Evolutionary conservation across 2,888 invertebrate species (phyloP), one percentile per base, ranked within the genome.

Genomic region (Thyatira batis): DNA sequence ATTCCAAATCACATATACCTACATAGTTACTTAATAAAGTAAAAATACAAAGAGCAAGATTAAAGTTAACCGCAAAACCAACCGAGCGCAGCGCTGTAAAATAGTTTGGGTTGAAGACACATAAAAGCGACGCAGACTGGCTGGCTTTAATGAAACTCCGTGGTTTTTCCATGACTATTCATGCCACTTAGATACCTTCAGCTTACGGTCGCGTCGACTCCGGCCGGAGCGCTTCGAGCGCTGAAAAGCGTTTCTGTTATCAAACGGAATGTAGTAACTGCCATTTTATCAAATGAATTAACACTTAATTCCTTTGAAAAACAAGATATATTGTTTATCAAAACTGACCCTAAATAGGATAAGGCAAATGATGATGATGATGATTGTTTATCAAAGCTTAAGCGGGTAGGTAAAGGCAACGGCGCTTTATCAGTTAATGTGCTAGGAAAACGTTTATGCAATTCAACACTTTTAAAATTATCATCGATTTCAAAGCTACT

Each of bases 101-200:
- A 39, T 17, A 39, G 39, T 39, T 39, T 8, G 17, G 39, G 13
- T 39, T 39, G 39, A 39, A 39, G 39, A 39, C 39, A 39, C 39
- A 39, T 39, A 39, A 39, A 39, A 39, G 39, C 39, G 39, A 39
- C 39, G 39, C 39, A 13, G 39, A 13, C 23, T 39, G n/a, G 17
- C 39, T 39, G 39, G 58, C 62, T 63, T 67, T 85, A 84, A 86
- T 84, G 85, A 84, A 84, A 84, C 73, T 71, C 73, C 63, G 83
- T 65, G 83, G 82, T 81, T 81, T 85, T 81, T 81, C 71, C 82
- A 87, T 89, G 86, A 85, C 81, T 88, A 89, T 85, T 87, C 87
- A 87, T 86, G 85, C 75, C 76, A 71, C 75, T 75, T 65, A 69
- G 70, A 58, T 60, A 61, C 60, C 65, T 60, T 58, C 63, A 58